phyloP scores from a whole-genome alignment of 2,797 vertebrate genomes.

The Vespertilio murinus region DNA sequence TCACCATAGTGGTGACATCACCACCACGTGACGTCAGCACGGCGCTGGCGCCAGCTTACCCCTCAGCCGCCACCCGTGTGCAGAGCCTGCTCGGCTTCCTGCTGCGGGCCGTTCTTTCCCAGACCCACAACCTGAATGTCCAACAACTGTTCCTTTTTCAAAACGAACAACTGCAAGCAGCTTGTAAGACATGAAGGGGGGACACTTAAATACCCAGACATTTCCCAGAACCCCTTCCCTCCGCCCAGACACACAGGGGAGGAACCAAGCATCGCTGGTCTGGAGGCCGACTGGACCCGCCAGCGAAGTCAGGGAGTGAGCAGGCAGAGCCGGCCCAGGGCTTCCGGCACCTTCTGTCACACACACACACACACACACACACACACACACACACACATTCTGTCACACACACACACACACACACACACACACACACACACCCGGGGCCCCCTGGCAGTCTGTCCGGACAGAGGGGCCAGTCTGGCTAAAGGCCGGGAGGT shows the following conservation, averaged over 20 bases:
- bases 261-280: not conserved
- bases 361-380: no score
- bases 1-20: accelerated
- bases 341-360: accelerated
- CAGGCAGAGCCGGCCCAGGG: accelerated
- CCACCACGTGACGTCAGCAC: no score
- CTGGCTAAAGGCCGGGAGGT: not conserved
- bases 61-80: no score
- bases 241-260: not conserved
- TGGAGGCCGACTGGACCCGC: not conserved
- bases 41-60: no score
- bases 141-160: not conserved
- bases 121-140: not conserved
- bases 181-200: not conserved
- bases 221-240: not conserved
- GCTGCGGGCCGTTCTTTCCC: not conserved
- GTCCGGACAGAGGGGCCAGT: not conserved
- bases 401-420: accelerated
- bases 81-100: no score
- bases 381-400: no score
- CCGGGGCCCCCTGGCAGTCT: not conserved
- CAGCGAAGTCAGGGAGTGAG: accelerated
- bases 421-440: no score
- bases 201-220: not conserved
- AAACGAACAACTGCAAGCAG: not conserved